Base-by-base conservation (phyloP, 2,113 vertebrate genomes). In the Thamnaconus septentrionalis region DNA sequence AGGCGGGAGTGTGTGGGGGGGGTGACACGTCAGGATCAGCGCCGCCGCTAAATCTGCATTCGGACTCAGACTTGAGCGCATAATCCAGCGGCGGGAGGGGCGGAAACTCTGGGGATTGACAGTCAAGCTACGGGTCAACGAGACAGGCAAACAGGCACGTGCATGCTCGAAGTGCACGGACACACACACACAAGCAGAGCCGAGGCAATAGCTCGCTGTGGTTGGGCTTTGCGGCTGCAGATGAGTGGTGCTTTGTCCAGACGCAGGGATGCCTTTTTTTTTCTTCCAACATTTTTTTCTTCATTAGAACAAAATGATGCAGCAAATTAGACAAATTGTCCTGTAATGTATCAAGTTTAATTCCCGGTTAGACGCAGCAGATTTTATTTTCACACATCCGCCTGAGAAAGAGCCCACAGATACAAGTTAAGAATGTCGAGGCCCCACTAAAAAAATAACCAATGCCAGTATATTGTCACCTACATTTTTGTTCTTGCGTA, bases 61-160 rank as follows among this genome's bases (percentile, higher is more conserved):
- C 76, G 85, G 63, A 82, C 55, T 66, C 69, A 31, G 18, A 85
- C 73, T 77, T 85, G 73, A 77, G 48, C 53, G 61, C 85, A 85
- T 86, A 82, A 83, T 86, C 80, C 76, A 69, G 56, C 45, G 61
- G 55, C 56, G 51, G 53, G 61, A 59, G 69, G 64, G 50, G 78
- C 8, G 70, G 72, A 66, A 67, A 12, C 72, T 75, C 69, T 50
- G 56, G 78, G 86, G 82, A 85, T 72, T 75, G 76, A 73, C 80
- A 76, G 80, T 75, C 73, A 76, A 81, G 72, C 31, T 45, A 69
- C 62, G 66, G 76, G 66, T 81, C 60, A 86, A 73, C 52, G 62
- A 60, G 51, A 80, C n/a, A 7, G 61, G 62, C 72, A 41, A 6
- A 43, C 54, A 12, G 12, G 39, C 47, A 41, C 53, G 55, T 7